Evolutionary conservation across 2,113 vertebrate genomes (phyloP), one percentile per base, ranked within the genome.

Genomic region (Cephalopterus ornatus): DNA sequence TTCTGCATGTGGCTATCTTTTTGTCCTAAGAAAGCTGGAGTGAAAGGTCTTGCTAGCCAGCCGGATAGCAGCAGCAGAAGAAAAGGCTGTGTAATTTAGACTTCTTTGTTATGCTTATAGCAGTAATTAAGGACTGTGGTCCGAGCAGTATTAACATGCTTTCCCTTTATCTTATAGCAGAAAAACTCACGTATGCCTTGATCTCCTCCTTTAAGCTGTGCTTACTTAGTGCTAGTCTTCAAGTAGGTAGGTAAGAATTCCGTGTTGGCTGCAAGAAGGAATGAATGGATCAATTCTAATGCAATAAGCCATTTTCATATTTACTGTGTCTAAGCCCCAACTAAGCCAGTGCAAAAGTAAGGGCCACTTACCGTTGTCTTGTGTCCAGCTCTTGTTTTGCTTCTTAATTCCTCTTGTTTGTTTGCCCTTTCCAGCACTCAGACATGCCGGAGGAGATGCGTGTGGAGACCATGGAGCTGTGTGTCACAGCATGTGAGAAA

Each of bases 401-500:
- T 93, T 89, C 91, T 98, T 17, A 97, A 86, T 67, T 71, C 52
- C 47, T 75, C 24, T 58, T 68, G 14, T 92, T 33, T 91, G 37
- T 91, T 59, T 95, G 80, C 80, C 89, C 46, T 84, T 87, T 55
- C 41, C 96, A 99, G 99, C 99, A 99, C 96, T 99, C 99, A 27
- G 99, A 99, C 97, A 99, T 99, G 99, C 98, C 99, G 1, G 99
- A 99, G 92, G 99, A 99, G 97, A 99, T 99, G 99, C 98, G 98
- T 22, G 98, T 99, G 20, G 99, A 99, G 93, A 99, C 99, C 67
- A 99, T 99, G 99, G 99, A 99, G 97, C 98, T 99, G 19, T 99
- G 99, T 56, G 99, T 99, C 88, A 98, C 98, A 0, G 98, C 98
- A 0, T 99, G 98, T 91, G 98, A 98, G 97, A 98, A 98, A 81